Percentiles rank a stretch among this genome's conserved stretches.
These are phyloP conservation scores for Andrena bucephala DNA, from an alignment of 2,888 invertebrate genomes.

Conservation along the genomic window DNA sequence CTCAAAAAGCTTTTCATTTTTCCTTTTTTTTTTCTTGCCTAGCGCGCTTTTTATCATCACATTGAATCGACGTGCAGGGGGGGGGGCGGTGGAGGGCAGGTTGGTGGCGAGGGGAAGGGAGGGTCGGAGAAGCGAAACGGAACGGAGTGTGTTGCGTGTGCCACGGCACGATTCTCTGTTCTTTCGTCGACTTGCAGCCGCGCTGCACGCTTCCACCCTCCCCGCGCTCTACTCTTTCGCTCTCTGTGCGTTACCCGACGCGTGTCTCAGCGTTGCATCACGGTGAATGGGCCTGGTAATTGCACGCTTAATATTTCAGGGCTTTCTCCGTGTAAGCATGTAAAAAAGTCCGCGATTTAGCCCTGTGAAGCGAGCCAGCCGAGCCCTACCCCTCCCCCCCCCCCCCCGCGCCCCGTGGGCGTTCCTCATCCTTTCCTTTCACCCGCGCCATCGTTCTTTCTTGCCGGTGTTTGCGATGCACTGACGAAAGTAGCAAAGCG, in stretches of 20 bases:
- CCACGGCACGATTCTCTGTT: conserved; percentile 46
- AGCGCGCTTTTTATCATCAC: conserved; percentile 83
- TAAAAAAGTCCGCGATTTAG: conserved; percentile 81
- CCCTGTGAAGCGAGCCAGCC: conserved; percentile 62
- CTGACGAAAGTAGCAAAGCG: conserved; percentile 78
- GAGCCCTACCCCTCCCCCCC: conserved; percentile 59
- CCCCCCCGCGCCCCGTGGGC: conserved; percentile 57
- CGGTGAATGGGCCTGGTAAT: conserved; percentile 84
- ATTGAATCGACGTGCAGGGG: conserved; percentile 78
- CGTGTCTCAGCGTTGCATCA: conserved; percentile 79
- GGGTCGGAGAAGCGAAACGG: conserved; percentile 50
- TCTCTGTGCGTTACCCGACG: conserved; percentile 65
- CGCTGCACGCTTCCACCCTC: conserved; percentile 8
- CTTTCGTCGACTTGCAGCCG: conserved; percentile 50
- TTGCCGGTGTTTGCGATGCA: conserved; percentile 65
- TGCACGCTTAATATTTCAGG: conserved; percentile 85
- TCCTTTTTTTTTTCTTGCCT: conserved; percentile 72
- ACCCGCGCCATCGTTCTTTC: conserved; percentile 69
- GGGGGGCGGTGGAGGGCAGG: conserved; percentile 19
- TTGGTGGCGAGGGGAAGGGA: conserved; percentile 53
- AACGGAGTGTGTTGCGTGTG: conserved; percentile 69
- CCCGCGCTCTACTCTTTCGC: conserved; percentile 42
- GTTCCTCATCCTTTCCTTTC: conserved; percentile 58
- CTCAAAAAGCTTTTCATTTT: conserved; percentile 83
- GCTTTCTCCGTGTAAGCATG: conserved; percentile 81